These are phyloP conservation scores for Drosophila ustulata DNA, from an alignment of 2,888 invertebrate species.

Conservation along the genomic window DNA sequence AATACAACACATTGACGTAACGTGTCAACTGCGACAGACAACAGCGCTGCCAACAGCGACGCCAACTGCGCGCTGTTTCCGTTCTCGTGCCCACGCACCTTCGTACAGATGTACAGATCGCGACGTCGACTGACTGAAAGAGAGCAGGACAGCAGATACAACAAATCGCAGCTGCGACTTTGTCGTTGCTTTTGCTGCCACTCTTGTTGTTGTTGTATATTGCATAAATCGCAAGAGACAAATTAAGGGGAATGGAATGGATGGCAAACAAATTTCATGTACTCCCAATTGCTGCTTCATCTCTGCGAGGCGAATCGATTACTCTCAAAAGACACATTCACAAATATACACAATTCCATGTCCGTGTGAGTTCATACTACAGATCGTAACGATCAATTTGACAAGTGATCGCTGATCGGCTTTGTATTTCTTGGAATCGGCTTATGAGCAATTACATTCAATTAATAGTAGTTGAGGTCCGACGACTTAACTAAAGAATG, in stretches of 20 bases:
- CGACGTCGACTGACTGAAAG: not conserved
- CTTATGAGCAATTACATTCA: constrained; percentile 58
- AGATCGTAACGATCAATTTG: constrained; percentile 34
- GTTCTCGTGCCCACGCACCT: constrained; percentile 78
- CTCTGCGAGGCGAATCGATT: constrained; percentile 63
- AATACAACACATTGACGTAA: constrained; percentile 70
- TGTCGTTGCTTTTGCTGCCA: constrained; percentile 31
- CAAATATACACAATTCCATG: constrained; percentile 9
- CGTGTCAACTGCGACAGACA: constrained; percentile 64
- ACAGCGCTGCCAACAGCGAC: constrained; percentile 38
- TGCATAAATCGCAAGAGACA: constrained; percentile 27
- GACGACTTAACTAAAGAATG: constrained; percentile 9
- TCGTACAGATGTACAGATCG: constrained; percentile 35
- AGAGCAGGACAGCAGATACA: constrained; percentile 34
- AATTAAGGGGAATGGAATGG: constrained; percentile 52
- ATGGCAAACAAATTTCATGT: constrained; percentile 57
- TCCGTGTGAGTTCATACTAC: not conserved
- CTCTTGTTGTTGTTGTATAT: constrained; percentile 23
- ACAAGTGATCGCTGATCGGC: constrained; percentile 53
- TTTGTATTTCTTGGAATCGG: constrained; percentile 44
- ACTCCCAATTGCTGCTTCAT: constrained; percentile 62
- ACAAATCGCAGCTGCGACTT: constrained; percentile 57
- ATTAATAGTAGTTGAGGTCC: constrained; percentile 46
- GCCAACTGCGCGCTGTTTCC: constrained; percentile 69
- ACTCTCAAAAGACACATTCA: constrained; percentile 43